Conservation (phyloP, 2,113 vertebrate genomes). For the Oriolus oriolus region DNA sequence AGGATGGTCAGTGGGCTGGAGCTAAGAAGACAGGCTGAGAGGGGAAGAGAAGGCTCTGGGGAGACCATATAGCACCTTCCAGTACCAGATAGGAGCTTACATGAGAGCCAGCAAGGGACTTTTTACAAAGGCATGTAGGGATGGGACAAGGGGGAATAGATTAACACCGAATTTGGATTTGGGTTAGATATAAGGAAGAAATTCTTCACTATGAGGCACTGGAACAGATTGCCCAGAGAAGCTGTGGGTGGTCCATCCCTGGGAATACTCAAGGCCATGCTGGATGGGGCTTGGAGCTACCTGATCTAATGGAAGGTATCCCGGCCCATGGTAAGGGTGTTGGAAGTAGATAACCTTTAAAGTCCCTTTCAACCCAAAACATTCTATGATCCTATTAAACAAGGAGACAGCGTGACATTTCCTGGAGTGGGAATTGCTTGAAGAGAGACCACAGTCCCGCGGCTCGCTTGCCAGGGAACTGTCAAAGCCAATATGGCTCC, state of each 20-base stretch:
- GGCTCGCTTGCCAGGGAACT: neutral
- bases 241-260: neutral
- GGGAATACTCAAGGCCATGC: neutral
- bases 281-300: neutral
- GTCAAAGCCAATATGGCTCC: neutral
- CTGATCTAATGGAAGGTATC: neutral
- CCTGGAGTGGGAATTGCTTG: neutral
- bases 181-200: neutral
- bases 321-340: rapidly evolving
- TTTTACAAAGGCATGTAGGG: neutral
- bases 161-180: neutral
- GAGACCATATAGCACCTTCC: neutral
- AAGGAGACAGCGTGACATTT: neutral
- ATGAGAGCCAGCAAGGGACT: neutral
- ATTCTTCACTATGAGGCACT: neutral
- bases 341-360: neutral
- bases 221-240: neutral
- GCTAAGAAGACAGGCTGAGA: neutral
- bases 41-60: neutral
- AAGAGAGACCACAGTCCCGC: neutral
- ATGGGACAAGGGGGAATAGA: neutral
- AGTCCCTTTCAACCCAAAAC: neutral
- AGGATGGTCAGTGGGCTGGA: neutral
- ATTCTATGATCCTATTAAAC: neutral
- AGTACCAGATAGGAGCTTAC: rapidly evolving